Conservation (phyloP, 2,113 vertebrate species). For the Labrus mixtus region DNA sequence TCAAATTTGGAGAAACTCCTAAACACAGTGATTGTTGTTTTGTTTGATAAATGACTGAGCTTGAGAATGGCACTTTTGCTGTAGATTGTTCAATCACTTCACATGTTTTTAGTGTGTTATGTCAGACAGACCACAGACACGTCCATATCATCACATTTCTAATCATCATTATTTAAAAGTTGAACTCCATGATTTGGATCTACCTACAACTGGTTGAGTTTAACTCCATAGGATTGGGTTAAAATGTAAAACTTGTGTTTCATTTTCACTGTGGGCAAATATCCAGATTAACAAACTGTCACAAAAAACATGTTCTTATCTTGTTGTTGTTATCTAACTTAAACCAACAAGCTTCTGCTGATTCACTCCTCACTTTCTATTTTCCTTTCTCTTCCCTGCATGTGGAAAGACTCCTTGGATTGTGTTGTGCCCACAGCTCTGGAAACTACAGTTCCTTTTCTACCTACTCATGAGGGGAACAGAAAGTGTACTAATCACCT, state of each 20-base stretch:
- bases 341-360: not conserved
- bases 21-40: too few relatives aligned
- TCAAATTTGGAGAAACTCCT: too few relatives aligned
- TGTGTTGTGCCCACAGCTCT: constrained; percentile 7
- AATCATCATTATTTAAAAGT: too few relatives aligned
- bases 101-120: too few relatives aligned
- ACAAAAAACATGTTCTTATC: not conserved
- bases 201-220: not conserved
- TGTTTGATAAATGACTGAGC: too few relatives aligned
- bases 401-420: constrained; percentile 29
- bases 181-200: not conserved
- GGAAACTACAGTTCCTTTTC: constrained; percentile 26
- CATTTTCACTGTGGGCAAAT: not conserved
- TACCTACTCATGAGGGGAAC: constrained; percentile 22
- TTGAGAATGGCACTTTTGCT: too few relatives aligned
- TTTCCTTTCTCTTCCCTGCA: constrained; percentile 47
- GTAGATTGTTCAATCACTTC: too few relatives aligned
- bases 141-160: too few relatives aligned
- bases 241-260: not conserved
- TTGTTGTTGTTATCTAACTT: not conserved
- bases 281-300: not conserved
- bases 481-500: constrained; percentile 52
- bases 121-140: too few relatives aligned
- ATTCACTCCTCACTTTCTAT: constrained; percentile 22
- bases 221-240: not conserved